Evolutionary conservation across 2,113 vertebrate genomes (phyloP), one percentile per base, ranked within the genome.

Genomic region (Channa argus): DNA sequence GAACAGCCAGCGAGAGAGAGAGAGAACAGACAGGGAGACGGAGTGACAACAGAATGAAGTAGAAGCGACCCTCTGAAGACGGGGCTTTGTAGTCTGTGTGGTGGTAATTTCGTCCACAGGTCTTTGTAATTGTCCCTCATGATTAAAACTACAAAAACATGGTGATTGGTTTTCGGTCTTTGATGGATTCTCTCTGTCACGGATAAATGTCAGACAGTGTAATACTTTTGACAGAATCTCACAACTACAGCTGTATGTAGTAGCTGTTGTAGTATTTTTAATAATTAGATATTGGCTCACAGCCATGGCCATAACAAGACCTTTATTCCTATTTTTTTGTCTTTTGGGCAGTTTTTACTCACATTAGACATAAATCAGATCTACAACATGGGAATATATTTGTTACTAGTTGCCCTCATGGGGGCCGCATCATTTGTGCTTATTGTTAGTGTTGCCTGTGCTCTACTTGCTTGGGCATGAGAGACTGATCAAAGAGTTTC

Each of bases 141-240:
- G 79, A 89, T 86, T 86, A 74, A 85, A 86, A 81, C 63, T 68
- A 70, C 61, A 81, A 75, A 77, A 51, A 65, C 55, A 71, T 39
- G 41, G 11, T 65, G 85, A 89, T 84, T 86, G 77, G 71, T 64
- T 86, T 49, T 51, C 10, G 0, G 39, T 44, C 77, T 80, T 75
- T 80, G 76, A 80, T 76, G 65, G 65, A 64, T 77, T 63, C 59
- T 46, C 63, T 47, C 64, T 62, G 56, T 74, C 60, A 64, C 3
- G 1, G 66, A 71, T 78, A 73, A 61, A 43, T 67, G 47, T 50
- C 41, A 49, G 15, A 84, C 24, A 4, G 50, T 6, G 47, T 55
- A 33, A 36, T 71, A 49, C 46, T 59, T 45, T 46, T 59, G 46
- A 83, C 46, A 45, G 13, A 84, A 64, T 67, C 56, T 61, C 55